A percentile compares a stretch with the other conserved stretches of the same genome.
phyloP scores from a whole-genome alignment of 2,888 invertebrate genomes.

The Deilephila porcellus region DNA sequence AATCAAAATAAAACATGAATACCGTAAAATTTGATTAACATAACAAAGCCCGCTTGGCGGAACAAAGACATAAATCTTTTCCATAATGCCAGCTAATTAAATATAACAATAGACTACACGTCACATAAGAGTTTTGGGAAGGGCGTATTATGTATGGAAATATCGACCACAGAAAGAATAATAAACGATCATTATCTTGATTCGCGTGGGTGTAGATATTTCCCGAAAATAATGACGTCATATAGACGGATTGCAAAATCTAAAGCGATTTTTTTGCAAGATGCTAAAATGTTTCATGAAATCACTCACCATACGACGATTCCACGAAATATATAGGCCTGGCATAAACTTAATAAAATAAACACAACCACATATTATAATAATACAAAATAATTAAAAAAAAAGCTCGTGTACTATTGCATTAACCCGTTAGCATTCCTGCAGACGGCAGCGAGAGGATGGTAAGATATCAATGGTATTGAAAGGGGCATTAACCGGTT shows the following conservation, averaged over 20 bases:
- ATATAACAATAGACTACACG: not conserved
- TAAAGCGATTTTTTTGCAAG: no score
- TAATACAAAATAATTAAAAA: not conserved
- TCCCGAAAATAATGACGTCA: no score
- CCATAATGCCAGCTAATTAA: not conserved
- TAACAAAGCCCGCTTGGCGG: conserved; percentile 1
- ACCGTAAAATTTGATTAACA: conserved; percentile 2
- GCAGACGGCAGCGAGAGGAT: conserved; percentile 19
- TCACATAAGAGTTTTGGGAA: not conserved
- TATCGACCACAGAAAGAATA: no score
- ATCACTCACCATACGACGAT: no score
- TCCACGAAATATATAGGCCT: no score
- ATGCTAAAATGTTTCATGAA: no score
- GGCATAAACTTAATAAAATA: no score
- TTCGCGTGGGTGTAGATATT: no score
- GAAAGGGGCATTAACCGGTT: conserved; percentile 22
- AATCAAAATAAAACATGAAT: conserved; percentile 8
- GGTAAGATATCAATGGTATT: conserved; percentile 27
- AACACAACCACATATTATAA: no score
- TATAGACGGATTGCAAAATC: no score
- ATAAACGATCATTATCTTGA: no score
- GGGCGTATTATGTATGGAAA: no score
- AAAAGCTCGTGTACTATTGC: not conserved
- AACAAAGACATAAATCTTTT: conserved; percentile 7
- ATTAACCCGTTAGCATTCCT: conserved; percentile 24